A percentile compares a stretch with the other conserved stretches of the same genome.
phyloP scores from a whole-genome alignment of 2,113 vertebrate genomes.

The Notiomystis cincta region DNA sequence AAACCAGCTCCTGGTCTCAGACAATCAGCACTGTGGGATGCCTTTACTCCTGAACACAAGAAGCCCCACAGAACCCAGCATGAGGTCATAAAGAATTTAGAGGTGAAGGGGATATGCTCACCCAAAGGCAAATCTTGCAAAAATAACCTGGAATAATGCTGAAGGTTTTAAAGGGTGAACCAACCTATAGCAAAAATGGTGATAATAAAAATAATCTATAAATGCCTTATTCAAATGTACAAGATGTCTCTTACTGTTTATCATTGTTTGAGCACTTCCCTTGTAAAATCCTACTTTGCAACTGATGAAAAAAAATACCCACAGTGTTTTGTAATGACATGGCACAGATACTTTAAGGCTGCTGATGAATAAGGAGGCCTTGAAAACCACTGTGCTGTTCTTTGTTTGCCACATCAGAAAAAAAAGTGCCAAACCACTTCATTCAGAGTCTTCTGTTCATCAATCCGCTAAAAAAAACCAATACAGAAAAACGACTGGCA shows the following conservation, averaged over 20 bases:
- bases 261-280: not conserved
- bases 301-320: slow-evolving; percentile 32
- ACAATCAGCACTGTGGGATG: not conserved
- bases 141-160: not conserved
- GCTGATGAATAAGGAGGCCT: slow-evolving; percentile 49
- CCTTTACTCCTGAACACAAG: not conserved
- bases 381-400: not conserved
- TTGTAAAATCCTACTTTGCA: not conserved
- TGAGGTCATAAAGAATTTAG: not conserved
- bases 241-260: not conserved
- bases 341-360: slow-evolving; percentile 19
- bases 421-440: slow-evolving; percentile 57
- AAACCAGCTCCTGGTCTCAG: not conserved
- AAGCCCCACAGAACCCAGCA: not conserved
- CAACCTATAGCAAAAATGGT: not conserved
- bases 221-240: not conserved
- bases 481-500: not conserved
- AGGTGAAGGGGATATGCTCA: not conserved
- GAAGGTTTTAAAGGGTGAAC: not conserved
- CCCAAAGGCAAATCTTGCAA: not conserved
- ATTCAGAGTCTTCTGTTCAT: slow-evolving; percentile 66
- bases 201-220: not conserved
- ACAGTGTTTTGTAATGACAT: slow-evolving; percentile 12
- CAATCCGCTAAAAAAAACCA: not conserved
- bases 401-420: slow-evolving; percentile 41